A percentile compares a stretch with the other conserved stretches of the same genome.
phyloP scores from a whole-genome alignment of 1,140 invertebrate genomes.

The Coenobita brevimanus region DNA sequence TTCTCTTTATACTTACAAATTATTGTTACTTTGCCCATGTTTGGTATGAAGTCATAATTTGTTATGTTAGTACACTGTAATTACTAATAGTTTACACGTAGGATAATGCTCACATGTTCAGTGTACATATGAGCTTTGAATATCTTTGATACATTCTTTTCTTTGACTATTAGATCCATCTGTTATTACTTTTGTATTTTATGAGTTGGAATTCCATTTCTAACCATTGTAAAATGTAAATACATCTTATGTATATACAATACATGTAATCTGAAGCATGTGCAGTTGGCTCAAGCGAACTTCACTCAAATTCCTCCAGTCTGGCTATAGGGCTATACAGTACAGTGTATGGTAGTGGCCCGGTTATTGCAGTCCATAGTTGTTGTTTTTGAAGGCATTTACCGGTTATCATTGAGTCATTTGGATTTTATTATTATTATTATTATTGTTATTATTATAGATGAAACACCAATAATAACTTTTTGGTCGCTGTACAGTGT shows the following conservation, averaged over 20 bases:
- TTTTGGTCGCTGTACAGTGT: constrained; percentile 18
- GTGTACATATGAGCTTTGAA: constrained; percentile 6
- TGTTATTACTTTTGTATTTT: constrained; percentile 20
- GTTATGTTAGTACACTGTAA: constrained; percentile 57
- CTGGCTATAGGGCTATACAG: constrained; percentile 25
- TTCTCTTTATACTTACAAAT: constrained; percentile 39
- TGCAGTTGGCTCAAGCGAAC: constrained; percentile 58
- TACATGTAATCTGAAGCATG: constrained; percentile 26
- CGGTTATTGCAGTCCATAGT: not conserved
- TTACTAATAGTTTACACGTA: constrained; percentile 50
- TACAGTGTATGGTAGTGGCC: not conserved
- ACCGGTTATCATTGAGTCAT: no score
- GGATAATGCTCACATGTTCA: constrained; percentile 41
- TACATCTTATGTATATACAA: constrained; percentile 51
- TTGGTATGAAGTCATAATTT: constrained; percentile 45
- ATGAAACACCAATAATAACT: not conserved
- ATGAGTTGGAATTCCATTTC: constrained; percentile 2
- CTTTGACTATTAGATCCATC: no score
- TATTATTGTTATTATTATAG: no score
- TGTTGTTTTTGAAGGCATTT: no score
- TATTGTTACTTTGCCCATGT: constrained; percentile 28
- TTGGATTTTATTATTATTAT: no score
- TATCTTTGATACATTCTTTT: not conserved
- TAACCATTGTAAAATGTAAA: constrained; percentile 40
- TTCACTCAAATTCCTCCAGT: not conserved